phyloP scores from a whole-genome alignment of 2,797 vertebrate species.

The Girardinus metallicus region DNA sequence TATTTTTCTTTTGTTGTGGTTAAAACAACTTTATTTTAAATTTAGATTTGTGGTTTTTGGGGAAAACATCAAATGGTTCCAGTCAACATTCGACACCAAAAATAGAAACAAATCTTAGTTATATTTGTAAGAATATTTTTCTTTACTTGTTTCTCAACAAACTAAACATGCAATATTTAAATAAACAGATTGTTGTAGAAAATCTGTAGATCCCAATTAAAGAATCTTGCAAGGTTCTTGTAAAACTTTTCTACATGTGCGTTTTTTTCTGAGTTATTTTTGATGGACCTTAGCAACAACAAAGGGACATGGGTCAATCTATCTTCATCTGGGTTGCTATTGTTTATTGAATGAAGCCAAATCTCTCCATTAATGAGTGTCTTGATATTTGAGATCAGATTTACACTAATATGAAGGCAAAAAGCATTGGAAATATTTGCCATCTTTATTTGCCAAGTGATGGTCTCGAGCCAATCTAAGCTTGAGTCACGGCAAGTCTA shows the following conservation, averaged over 20 bases:
- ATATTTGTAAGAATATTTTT: not conserved
- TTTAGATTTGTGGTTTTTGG: not conserved
- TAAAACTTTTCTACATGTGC: not conserved
- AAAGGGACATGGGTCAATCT: not conserved
- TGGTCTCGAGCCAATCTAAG: not conserved
- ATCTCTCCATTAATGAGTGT: not conserved
- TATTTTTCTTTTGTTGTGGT: not conserved
- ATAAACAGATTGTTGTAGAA: not conserved
- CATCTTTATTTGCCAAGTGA: too few species aligned
- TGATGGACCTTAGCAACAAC: not conserved
- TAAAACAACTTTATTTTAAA: not conserved
- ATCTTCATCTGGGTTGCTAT: not conserved
- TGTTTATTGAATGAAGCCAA: not conserved
- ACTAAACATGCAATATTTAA: not conserved
- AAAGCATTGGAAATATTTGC: too few species aligned
- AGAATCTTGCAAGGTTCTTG: not conserved
- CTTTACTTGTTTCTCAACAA: not conserved
- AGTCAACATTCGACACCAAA: not conserved
- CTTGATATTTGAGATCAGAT: not conserved
- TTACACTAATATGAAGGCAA: not conserved
- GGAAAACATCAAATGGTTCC: too few species aligned
- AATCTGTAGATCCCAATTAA: not conserved
- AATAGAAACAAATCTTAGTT: not conserved
- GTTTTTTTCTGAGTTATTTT: not conserved
- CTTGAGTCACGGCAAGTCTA: too few species aligned